phyloP scores from a whole-genome alignment of 2,113 vertebrate species.

The Coptodon bakossiorum region DNA sequence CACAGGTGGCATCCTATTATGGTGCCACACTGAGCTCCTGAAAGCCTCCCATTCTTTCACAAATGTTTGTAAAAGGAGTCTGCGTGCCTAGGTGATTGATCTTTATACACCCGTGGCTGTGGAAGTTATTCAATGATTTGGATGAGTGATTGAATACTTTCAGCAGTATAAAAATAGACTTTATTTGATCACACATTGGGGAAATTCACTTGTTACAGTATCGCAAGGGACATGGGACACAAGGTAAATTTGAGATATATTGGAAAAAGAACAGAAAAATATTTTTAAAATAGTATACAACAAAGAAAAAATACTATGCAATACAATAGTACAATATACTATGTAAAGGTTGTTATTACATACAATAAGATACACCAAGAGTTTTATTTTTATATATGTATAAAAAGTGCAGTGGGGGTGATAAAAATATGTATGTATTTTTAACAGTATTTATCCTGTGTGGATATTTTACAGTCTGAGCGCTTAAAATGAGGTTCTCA shows the following conservation, averaged over 20 bases:
- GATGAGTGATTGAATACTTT: neutral
- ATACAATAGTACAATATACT: neutral
- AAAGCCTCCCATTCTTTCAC: neutral
- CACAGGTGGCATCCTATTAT: neutral
- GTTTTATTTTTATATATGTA: neutral
- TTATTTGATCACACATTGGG: neutral
- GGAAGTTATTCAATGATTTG: neutral
- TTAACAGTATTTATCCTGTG: neutral
- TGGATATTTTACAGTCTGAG: neutral
- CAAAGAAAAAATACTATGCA: neutral
- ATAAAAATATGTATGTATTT: neutral
- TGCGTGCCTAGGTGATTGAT: neutral
- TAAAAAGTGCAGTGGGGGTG: neutral
- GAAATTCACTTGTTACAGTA: neutral
- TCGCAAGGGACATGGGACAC: neutral
- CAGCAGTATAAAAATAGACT: neutral
- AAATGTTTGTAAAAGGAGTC: neutral
- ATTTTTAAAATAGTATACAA: neutral
- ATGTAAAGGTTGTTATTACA: neutral
- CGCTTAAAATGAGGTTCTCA: neutral
- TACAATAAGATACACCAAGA: neutral
- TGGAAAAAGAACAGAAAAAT: rapidly evolving
- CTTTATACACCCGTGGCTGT: neutral
- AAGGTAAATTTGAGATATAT: neutral
- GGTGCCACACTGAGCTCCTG: neutral